Evolutionary conservation across 2,888 invertebrate species (phyloP), one percentile per base, ranked within the genome.

Genomic region (Drosophila nr. perissopoda): DNA sequence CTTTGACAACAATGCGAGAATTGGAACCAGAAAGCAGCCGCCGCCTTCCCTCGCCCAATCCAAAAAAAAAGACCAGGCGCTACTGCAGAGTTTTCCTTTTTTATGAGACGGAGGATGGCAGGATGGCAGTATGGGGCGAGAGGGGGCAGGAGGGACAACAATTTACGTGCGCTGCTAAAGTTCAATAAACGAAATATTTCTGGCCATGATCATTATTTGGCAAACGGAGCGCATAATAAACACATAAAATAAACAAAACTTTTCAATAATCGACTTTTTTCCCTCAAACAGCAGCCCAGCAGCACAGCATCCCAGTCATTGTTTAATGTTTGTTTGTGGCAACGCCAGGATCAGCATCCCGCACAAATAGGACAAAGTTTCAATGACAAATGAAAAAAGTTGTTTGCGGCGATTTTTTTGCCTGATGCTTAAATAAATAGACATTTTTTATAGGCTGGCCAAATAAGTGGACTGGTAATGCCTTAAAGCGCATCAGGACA

Each of bases 161-260:
- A 88, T 88, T 91, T 88, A 88, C 87, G 87, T 88, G 90, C 83
- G 87, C 81, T 87, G 83, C 81, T 71, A 91, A 91, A 91, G 91
- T 90, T 91, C 91, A 91, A 90, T 91, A 91, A 91, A 91, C 91
- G 90, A 84, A 83, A 89, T 84, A 89, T 91, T 91, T 90, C 89
- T 90, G 87, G 91, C 90, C 85, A 83, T 91, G 91, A 90, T 90
- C 92, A 91, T 91, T 91, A 91, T 92, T 91, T 92, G 91, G 91
- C 91, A 91, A 91, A 88, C 91, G 82, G 87, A 91, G 92, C 92
- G 92, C 91, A 91, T 92, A 91, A 91, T 91, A 91, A 91, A 91
- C 91, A 91, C 88, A 88, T 91, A 91, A 89, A 89, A 87, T 83
- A 83, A 88, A 87, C 85, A 90, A 87, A 89, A 91, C 89, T 90